Percentiles rank a stretch among this genome's conserved stretches.
Conservation (phyloP, 2,797 vertebrate genomes). For the Mormyrus hasselquistii region DNA sequence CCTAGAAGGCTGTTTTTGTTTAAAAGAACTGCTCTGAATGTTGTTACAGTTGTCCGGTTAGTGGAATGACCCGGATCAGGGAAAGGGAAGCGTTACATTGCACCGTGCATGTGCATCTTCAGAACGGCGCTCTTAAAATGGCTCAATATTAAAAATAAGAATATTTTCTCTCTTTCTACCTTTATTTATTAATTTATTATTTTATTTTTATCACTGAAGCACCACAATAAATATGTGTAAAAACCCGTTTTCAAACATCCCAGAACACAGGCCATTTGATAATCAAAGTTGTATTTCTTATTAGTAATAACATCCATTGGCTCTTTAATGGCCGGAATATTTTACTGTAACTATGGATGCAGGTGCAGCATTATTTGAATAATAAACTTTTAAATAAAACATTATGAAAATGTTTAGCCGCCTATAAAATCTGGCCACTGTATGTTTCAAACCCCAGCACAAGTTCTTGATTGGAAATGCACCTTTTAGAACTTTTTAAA, state of each 20-base stretch:
- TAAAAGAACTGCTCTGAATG: constrained; percentile 49
- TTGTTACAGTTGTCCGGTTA: constrained; percentile 25
- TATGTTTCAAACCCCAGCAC: constrained; percentile 52
- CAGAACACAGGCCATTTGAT: constrained; percentile 29
- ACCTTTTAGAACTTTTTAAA: constrained; percentile 4
- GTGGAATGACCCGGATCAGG: constrained; percentile 35
- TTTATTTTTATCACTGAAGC: constrained; percentile 53
- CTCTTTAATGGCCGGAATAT: constrained; percentile 48
- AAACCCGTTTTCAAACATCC: constrained; percentile 60
- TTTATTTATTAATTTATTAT: constrained; percentile 17
- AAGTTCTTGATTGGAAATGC: constrained; percentile 26
- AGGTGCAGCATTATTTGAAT: not conserved
- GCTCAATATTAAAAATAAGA: constrained; percentile 50
- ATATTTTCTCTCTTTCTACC: not conserved
- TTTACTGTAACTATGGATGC: constrained; percentile 45
- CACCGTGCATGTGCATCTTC: constrained; percentile 22
- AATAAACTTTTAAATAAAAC: constrained; percentile 47
- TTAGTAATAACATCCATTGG: constrained; percentile 47
- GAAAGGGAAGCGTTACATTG: not conserved
- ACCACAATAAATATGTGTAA: constrained; percentile 65
- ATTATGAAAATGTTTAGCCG: constrained; percentile 63
- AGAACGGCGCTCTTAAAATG: constrained; percentile 60
- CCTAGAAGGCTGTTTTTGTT: not conserved
- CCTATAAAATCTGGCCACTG: constrained; percentile 53
- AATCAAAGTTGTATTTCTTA: constrained; percentile 32